Conservation (phyloP, 2,888 invertebrate genomes). For the Tetranychus piercei region DNA sequence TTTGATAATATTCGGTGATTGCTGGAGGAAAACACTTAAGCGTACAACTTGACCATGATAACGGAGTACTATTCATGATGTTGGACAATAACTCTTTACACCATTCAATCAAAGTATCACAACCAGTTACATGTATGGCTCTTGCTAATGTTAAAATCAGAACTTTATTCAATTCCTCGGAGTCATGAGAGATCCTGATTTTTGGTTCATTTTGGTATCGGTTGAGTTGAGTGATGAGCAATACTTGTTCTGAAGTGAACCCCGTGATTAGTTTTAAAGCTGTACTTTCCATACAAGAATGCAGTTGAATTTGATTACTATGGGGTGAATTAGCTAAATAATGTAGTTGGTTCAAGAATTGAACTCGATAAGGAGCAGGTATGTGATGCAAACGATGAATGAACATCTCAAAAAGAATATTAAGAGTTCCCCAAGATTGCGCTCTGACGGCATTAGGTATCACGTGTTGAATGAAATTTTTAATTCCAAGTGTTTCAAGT, state of each 20-base stretch:
- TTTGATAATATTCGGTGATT: conserved; percentile 69
- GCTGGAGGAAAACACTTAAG: conserved; percentile 75
- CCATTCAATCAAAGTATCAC: conserved; percentile 49
- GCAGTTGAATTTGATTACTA: conserved; percentile 82
- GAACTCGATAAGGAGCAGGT: conserved; percentile 82
- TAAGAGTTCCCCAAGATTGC: conserved; percentile 86
- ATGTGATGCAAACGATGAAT: conserved; percentile 89
- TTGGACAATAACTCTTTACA: conserved; percentile 72
- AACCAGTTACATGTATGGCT: conserved; percentile 79
- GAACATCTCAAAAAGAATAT: conserved; percentile 87
- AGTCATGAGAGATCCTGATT: conserved; percentile 72
- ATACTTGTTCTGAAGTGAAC: conserved; percentile 80
- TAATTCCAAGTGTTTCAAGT: conserved; percentile 86
- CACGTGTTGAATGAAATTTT: conserved; percentile 62
- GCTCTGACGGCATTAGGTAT: conserved; percentile 76
- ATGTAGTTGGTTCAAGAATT: conserved; percentile 72
- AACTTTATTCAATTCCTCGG: conserved; percentile 63
- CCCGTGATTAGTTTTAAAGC: conserved; percentile 67
- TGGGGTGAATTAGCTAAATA: conserved; percentile 75
- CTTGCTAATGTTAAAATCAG: conserved; percentile 79
- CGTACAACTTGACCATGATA: conserved; percentile 83
- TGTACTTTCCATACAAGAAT: conserved; percentile 75
- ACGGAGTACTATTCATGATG: conserved; percentile 83
- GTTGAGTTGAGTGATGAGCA: conserved; percentile 57
- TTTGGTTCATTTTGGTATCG: conserved; percentile 72